Percentiles rank a stretch among this genome's conserved stretches.
These are phyloP conservation scores for Cordilura impudica DNA, from an alignment of 2,888 invertebrate species.

Conservation along the genomic window DNA sequence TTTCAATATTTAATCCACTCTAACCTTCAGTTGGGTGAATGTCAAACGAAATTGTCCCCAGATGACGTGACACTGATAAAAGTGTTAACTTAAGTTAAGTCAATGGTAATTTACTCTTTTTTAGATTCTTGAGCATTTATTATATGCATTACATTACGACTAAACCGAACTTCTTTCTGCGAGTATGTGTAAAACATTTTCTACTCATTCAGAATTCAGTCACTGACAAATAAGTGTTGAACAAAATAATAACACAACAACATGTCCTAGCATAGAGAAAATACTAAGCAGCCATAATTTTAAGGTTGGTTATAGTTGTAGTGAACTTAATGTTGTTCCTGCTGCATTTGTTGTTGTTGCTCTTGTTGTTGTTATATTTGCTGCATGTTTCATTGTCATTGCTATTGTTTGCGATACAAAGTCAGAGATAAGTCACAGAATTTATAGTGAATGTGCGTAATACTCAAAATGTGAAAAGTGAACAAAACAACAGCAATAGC, in stretches of 20 bases:
- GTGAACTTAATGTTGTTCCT: slow-evolving; percentile 16
- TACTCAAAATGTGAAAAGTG: slow-evolving; percentile 36
- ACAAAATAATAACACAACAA: neutral
- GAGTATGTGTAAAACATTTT: slow-evolving; percentile 30
- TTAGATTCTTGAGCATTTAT: too few species aligned
- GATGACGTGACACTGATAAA: slow-evolving; percentile 64
- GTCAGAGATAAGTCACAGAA: slow-evolving; percentile 58
- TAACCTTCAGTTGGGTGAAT: slow-evolving; percentile 25
- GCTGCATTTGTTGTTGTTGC: slow-evolving; percentile 1
- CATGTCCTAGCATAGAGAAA: slow-evolving; percentile 24
- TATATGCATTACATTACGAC: too few species aligned
- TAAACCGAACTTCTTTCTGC: neutral
- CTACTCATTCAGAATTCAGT: slow-evolving; percentile 24
- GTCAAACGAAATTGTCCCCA: slow-evolving; percentile 44
- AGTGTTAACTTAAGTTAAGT: slow-evolving; percentile 36
- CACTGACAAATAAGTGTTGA: slow-evolving; percentile 46
- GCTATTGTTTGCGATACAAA: slow-evolving; percentile 48
- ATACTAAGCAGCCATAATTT: slow-evolving; percentile 34
- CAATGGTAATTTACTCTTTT: slow-evolving; percentile 53
- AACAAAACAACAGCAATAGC: neutral
- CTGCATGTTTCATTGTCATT: slow-evolving; percentile 47
- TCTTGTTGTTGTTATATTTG: slow-evolving; percentile 29
- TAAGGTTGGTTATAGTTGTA: slow-evolving; percentile 36
- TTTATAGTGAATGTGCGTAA: slow-evolving; percentile 58
- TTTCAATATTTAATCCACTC: too few species aligned